A percentile compares a stretch with the other conserved stretches of the same genome.
Evolutionary conservation across 2,797 vertebrate genomes (phyloP).

Genomic region (Apogon hyalosoma): DNA sequence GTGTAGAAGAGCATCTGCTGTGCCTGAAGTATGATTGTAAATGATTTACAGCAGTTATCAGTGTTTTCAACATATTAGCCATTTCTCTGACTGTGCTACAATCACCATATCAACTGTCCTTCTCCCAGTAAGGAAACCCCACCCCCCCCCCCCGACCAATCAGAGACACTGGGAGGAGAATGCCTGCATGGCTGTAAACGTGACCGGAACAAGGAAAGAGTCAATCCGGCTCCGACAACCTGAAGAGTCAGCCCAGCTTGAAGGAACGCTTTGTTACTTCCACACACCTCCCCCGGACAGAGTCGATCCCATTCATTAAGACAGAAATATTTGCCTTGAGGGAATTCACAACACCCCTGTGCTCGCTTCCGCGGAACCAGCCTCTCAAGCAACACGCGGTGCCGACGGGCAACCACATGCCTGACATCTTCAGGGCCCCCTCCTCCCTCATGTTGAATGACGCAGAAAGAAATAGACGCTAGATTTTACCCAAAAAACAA

Average conservation of each 20-base stretch:
- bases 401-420: conserved; percentile 61
- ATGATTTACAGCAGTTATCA: background rate
- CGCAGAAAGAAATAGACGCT: conserved; percentile 37
- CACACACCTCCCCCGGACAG: background rate
- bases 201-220: conserved; percentile 52
- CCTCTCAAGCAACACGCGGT: conserved; percentile 51
- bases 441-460: conserved; percentile 28
- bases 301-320: too few relatives aligned
- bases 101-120: background rate
- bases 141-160: conserved; percentile 55
- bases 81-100: background rate
- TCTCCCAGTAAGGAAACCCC: background rate
- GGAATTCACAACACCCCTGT: background rate
- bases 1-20: background rate
- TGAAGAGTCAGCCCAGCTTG: background rate
- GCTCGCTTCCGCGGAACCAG: background rate
- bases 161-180: conserved; percentile 55
- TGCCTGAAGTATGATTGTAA: background rate
- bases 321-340: background rate
- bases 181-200: conserved; percentile 57
- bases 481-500: background rate
- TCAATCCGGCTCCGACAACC: background rate
- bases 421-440: conserved; percentile 3
- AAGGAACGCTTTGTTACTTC: background rate
- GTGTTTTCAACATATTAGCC: background rate